phyloP scores from a whole-genome alignment of 2,888 invertebrate species.

The Diloba caeruleocephala region DNA sequence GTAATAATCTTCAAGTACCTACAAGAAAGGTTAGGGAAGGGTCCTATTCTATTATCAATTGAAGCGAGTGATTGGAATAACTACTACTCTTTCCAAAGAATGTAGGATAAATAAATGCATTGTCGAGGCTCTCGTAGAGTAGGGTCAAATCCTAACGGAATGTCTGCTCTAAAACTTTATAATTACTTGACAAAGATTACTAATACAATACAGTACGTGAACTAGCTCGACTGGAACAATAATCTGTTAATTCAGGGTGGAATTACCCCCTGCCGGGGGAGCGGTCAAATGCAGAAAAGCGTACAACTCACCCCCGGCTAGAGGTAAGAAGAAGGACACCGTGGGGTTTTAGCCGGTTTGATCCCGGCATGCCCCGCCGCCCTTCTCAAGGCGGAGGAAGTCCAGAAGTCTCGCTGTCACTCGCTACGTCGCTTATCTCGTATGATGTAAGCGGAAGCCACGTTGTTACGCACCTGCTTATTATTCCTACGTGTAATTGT shows the following conservation, averaged over 20 bases:
- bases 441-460: slow-evolving; percentile 39
- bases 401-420: slow-evolving; percentile 27
- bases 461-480: slow-evolving; percentile 39
- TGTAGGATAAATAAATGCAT: slow-evolving; percentile 19
- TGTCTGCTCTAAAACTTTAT: slow-evolving; percentile 44
- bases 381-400: slow-evolving; percentile 3
- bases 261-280: too few relatives aligned
- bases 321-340: too few relatives aligned
- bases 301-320: too few relatives aligned
- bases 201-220: slow-evolving; percentile 16
- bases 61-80: slow-evolving; percentile 33
- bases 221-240: slow-evolving; percentile 26
- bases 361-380: background rate
- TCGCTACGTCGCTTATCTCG: slow-evolving; percentile 42
- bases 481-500: slow-evolving; percentile 41
- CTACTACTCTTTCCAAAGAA: slow-evolving; percentile 44
- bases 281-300: too few relatives aligned
- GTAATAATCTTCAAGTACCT: slow-evolving; percentile 41
- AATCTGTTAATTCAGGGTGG: too few relatives aligned
- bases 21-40: slow-evolving; percentile 37
- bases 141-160: slow-evolving; percentile 33
- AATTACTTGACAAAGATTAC: slow-evolving; percentile 50
- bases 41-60: slow-evolving; percentile 36
- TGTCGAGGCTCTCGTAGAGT: slow-evolving; percentile 14
- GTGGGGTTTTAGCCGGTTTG: too few relatives aligned